These are phyloP conservation scores for Manacus vitellinus DNA, from an alignment of 2,113 vertebrate genomes.

Conservation along the genomic window DNA sequence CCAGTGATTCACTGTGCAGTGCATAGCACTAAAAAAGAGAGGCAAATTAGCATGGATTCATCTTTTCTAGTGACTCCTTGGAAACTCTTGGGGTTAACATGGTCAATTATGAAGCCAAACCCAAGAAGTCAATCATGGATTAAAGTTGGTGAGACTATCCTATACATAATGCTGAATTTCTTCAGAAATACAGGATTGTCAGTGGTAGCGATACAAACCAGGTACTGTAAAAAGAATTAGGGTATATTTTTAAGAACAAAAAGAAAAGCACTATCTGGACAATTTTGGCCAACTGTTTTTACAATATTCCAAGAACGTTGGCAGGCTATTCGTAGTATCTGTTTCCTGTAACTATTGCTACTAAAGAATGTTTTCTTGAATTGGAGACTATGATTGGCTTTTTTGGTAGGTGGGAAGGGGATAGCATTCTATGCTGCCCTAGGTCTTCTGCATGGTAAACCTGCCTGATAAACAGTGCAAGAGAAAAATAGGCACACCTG, in stretches of 20 bases:
- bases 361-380: neutral
- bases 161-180: neutral
- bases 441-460: neutral
- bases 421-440: neutral
- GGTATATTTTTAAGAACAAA: constrained; percentile 6
- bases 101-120: constrained; percentile 15
- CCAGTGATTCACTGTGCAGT: neutral
- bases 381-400: neutral
- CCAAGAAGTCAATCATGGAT: neutral
- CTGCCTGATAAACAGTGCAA: neutral
- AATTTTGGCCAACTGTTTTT: neutral
- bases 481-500: neutral
- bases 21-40: neutral
- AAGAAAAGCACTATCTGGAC: neutral
- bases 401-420: neutral
- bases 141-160: neutral
- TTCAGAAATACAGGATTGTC: constrained; percentile 8
- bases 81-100: constrained; percentile 28
- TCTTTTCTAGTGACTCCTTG: neutral
- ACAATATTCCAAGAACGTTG: neutral
- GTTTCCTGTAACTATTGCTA: neutral
- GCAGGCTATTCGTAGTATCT: constrained; percentile 2
- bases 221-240: neutral
- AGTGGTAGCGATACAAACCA: neutral
- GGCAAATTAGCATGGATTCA: neutral